Base-by-base conservation (phyloP, 2,113 vertebrate genomes). In the Hystrix brachyura region DNA sequence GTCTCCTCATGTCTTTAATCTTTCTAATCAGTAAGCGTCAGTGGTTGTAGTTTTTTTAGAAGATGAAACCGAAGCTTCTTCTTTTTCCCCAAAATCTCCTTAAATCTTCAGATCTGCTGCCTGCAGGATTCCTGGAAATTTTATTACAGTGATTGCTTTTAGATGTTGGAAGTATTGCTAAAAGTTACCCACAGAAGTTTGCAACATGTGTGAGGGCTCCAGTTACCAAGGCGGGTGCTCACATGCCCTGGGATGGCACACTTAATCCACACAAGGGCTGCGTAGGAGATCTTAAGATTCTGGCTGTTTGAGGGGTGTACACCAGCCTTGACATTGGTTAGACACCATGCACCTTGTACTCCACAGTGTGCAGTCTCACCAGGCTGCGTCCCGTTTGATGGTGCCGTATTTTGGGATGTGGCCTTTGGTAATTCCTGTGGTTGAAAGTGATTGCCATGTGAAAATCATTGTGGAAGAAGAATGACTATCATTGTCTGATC, bases 161-260 rank as follows among this genome's bases (percentile, higher is more conserved):
- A 84, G 87, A 64, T 6, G 17, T 59, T 48, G 62, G 81, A 59
- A n/a, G 9, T 76, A 8, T n/a, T 65, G 23, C 57, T 87, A 12
- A 90, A 94, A n/a, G 17, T 79, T 88, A 48, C n/a, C 19, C 76
- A 83, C 74, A 88, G 53, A 80, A 19, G 12, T 57, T 80, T n/a
- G 15, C 11, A n/a, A 51, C 38, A 29, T 72, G 1, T n/a, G 2
- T 43, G 32, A 79, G 19, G 14, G 19, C 11, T 3, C 0, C 57
- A n/a, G 25, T 43, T 64, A 25, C 10, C 21, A 13, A 2, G 21
- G 27, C 2, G n/a, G 17, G 0, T 51, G 29, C 13, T 29, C 0
- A 5, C 5, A 1, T 62, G 1, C 46, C 5, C 17, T 1, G 17
- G 90, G 43, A 0, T 4, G 3, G 60, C 21, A 17, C 3, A 1